These are phyloP conservation scores for Lepus europaeus DNA, from an alignment of 2,113 vertebrate genomes.

Conservation along the genomic window DNA sequence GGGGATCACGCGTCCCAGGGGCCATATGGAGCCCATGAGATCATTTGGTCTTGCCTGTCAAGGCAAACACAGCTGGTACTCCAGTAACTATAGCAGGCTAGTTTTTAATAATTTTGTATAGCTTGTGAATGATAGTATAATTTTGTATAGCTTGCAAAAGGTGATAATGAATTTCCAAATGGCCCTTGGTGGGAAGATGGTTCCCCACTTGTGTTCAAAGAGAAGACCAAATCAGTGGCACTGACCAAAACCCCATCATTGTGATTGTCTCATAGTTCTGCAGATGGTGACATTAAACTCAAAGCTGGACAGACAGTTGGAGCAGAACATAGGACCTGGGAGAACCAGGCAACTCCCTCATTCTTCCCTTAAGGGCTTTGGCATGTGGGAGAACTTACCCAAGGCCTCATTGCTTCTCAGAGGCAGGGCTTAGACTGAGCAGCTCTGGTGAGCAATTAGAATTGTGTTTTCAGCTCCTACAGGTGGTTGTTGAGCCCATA, in stretches of 20 bases:
- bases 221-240: not conserved
- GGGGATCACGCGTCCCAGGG: no score
- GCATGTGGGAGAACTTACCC: not conserved
- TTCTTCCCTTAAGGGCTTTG: not conserved
- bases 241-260: not conserved
- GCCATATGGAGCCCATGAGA: no score
- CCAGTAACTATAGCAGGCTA: no score
- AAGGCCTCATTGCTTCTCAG: not conserved
- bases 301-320: not conserved
- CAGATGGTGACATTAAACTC: not conserved
- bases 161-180: no score
- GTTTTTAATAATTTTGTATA: no score
- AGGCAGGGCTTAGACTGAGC: not conserved
- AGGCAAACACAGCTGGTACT: no score
- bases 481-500: not conserved
- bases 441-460: not conserved
- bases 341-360: not conserved
- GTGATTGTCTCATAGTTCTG: not conserved
- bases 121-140: no score
- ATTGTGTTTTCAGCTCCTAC: not conserved
- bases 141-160: no score
- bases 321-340: not conserved
- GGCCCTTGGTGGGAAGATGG: no score
- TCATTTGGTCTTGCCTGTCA: no score
- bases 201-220: no score